These are phyloP conservation scores for Paratrypauchen microcephalus DNA, from an alignment of 2,797 vertebrate genomes.

Conservation along the genomic window DNA sequence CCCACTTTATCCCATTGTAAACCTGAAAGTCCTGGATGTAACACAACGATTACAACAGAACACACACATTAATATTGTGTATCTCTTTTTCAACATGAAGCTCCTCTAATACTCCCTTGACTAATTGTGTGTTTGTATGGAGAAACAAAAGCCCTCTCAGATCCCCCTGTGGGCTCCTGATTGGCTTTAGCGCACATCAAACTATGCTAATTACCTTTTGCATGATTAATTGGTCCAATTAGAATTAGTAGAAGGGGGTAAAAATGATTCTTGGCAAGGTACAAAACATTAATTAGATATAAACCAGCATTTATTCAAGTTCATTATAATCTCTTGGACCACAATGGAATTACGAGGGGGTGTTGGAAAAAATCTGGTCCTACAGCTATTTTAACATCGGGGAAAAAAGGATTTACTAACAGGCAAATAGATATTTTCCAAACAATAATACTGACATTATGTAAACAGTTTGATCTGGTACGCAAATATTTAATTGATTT, in stretches of 20 bases:
- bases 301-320: conserved; percentile 80
- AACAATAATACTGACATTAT: too few relatives aligned
- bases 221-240: conserved; percentile 86
- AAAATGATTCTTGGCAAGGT: conserved; percentile 82
- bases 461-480: too few relatives aligned
- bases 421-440: too few relatives aligned
- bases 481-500: too few relatives aligned
- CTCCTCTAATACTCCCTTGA: conserved; percentile 64
- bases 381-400: neutral
- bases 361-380: neutral
- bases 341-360: conserved; percentile 73
- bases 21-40: conserved; percentile 65
- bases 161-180: conserved; percentile 69
- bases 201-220: conserved; percentile 82
- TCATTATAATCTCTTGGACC: conserved; percentile 76
- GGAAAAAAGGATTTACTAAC: too few relatives aligned
- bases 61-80: conserved; percentile 75
- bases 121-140: conserved; percentile 80
- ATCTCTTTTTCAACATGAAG: conserved; percentile 65
- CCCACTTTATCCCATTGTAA: conserved; percentile 37
- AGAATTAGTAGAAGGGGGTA: conserved; percentile 76
- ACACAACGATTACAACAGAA: conserved; percentile 65
- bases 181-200: conserved; percentile 80
- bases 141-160: conserved; percentile 75
- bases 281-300: conserved; percentile 81